Percentiles rank a stretch among this genome's conserved stretches.
Conservation (phyloP, 23 tunicate genomes). For the Diplosoma virens region DNA sequence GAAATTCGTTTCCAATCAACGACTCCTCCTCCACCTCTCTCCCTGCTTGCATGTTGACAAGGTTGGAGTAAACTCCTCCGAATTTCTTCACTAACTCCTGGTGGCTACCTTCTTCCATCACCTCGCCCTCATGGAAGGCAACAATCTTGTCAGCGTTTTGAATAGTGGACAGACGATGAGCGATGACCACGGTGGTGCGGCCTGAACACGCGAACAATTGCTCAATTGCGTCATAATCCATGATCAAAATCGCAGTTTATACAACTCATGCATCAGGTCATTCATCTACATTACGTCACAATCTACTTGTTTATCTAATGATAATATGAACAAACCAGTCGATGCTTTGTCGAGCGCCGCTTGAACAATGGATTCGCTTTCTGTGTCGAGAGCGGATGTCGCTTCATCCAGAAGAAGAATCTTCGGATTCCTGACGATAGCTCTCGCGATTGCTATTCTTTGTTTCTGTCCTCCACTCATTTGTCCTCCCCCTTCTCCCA, state of each 20-base stretch:
- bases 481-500: constrained; percentile 98
- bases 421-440: constrained; percentile 94
- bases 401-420: constrained; percentile 97
- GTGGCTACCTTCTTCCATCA: constrained; percentile 85
- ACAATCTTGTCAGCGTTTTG: constrained; percentile 93
- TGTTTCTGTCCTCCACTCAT: constrained; percentile 99
- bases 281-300: constrained; percentile 7
- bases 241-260: too few species aligned
- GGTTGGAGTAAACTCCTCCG: constrained; percentile 93
- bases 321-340: constrained; percentile 32
- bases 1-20: too few species aligned
- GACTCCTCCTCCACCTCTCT: constrained; percentile 41
- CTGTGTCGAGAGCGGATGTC: constrained; percentile 97
- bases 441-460: constrained; percentile 97
- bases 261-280: too few species aligned
- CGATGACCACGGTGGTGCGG: constrained; percentile 94
- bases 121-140: constrained; percentile 73
- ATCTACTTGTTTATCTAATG: not conserved
- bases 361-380: constrained; percentile 95
- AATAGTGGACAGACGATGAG: constrained; percentile 95
- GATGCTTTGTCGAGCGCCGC: constrained; percentile 93
- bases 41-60: constrained; percentile 90
- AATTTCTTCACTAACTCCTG: constrained; percentile 59
- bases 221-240: not conserved
- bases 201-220: too few species aligned